These are phyloP conservation scores for Cephus pulcher DNA, from an alignment of 2,888 invertebrate genomes.

Conservation along the genomic window DNA sequence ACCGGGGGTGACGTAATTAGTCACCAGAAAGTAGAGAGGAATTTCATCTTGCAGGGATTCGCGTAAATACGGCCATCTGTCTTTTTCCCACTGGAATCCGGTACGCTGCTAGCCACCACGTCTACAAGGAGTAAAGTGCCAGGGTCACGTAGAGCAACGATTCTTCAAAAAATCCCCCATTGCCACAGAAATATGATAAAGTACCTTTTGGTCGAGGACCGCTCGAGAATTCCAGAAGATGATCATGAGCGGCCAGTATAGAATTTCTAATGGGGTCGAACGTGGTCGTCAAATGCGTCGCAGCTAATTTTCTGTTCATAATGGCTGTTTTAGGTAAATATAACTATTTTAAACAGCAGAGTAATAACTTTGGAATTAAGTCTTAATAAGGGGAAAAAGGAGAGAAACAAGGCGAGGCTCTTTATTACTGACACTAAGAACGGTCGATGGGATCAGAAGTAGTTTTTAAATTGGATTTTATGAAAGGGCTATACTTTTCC, in stretches of 20 bases:
- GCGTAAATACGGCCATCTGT: slow-evolving; percentile 20
- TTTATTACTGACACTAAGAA: slow-evolving; percentile 35
- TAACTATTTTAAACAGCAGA: neutral
- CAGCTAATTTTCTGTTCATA: neutral
- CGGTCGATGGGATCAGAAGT: slow-evolving; percentile 31
- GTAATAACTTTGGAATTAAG: slow-evolving; percentile 31
- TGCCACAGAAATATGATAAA: neutral
- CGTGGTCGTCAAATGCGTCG: neutral
- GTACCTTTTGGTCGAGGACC: neutral
- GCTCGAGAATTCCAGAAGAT: neutral
- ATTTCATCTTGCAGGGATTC: slow-evolving; percentile 22
- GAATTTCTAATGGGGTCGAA: neutral
- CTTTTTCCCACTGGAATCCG: slow-evolving; percentile 14
- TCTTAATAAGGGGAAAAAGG: neutral
- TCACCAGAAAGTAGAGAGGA: slow-evolving; percentile 18
- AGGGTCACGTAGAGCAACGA: neutral
- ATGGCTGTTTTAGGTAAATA: neutral
- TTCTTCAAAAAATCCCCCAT: neutral
- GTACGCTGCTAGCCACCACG: slow-evolving; percentile 1
- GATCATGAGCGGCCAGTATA: neutral
- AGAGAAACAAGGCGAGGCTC: neutral
- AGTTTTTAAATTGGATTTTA: slow-evolving; percentile 47
- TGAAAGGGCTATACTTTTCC: slow-evolving; percentile 28
- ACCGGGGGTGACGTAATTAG: slow-evolving; percentile 17
- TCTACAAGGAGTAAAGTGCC: neutral